phyloP scores from a whole-genome alignment of 2,113 vertebrate species.

The Trochalopteron elliotii region DNA sequence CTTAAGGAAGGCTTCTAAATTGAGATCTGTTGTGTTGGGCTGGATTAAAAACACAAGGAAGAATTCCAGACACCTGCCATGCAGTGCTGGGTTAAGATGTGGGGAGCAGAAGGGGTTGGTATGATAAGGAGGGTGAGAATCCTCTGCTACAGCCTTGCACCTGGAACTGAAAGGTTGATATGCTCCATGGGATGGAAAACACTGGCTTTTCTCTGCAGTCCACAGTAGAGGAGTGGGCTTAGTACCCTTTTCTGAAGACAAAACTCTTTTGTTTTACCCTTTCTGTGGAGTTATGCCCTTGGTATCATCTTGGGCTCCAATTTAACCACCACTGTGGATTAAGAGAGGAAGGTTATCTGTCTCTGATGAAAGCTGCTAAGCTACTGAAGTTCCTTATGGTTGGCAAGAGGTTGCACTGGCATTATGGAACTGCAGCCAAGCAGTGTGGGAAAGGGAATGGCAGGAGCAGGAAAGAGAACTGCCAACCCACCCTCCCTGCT shows the following conservation, averaged over 20 bases:
- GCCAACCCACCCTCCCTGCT: background rate
- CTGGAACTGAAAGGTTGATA: background rate
- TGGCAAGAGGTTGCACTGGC: background rate
- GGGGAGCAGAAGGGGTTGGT: background rate
- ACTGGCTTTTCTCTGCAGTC: background rate
- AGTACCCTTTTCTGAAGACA: background rate
- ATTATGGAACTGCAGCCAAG: background rate
- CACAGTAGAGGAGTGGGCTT: accelerated
- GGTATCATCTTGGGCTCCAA: background rate
- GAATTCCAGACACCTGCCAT: background rate
- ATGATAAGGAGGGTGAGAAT: background rate
- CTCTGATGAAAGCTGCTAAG: background rate
- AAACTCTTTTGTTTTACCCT: background rate
- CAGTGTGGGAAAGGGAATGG: background rate
- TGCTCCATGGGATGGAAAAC: background rate
- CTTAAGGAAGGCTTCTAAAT: background rate
- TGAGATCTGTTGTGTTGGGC: background rate
- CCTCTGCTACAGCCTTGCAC: background rate
- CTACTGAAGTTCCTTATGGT: background rate
- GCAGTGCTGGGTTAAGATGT: background rate
- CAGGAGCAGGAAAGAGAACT: background rate
- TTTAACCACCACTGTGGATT: background rate
- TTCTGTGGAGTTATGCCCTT: background rate
- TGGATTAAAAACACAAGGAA: background rate
- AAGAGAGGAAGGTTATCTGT: background rate